Evolutionary conservation across 2,888 invertebrate species (phyloP).

Genomic region (Sisyra nigra): DNA sequence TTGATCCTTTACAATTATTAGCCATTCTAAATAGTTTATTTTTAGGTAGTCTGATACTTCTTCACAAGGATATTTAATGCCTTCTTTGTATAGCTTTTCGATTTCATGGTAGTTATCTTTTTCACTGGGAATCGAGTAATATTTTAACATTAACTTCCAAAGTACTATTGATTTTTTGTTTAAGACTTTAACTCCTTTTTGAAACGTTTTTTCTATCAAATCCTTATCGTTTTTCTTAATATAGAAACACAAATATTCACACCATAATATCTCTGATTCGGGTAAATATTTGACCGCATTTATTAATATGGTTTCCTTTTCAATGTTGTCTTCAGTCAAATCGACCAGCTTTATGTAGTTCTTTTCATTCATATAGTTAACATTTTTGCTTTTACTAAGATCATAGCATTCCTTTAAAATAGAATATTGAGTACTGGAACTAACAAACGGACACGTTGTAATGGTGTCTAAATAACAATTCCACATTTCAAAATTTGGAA

Average conservation of each 20-base stretch:
- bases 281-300: not conserved
- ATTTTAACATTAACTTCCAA: too few relatives aligned
- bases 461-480: constrained; percentile 1
- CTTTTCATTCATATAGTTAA: not conserved
- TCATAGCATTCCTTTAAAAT: not conserved
- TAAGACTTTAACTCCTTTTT: too few relatives aligned
- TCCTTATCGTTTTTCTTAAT: too few relatives aligned
- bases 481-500: not conserved
- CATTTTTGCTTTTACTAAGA: not conserved
- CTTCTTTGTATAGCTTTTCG: too few relatives aligned
- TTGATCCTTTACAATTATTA: too few relatives aligned
- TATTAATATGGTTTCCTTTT: not conserved
- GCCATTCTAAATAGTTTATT: too few relatives aligned
- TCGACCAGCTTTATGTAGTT: not conserved
- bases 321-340: not conserved
- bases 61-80: too few relatives aligned
- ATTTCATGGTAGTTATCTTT: too few relatives aligned
- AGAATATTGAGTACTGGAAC: not conserved
- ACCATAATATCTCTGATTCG: not conserved
- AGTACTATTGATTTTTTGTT: too few relatives aligned
- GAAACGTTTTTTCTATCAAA: too few relatives aligned
- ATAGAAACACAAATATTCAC: not conserved
- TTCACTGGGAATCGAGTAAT: too few relatives aligned
- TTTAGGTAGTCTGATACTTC: too few relatives aligned
- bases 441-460: not conserved